A percentile compares a stretch with the other conserved stretches of the same genome.
These are phyloP conservation scores for Phodopus roborovskii DNA, from an alignment of 2,113 vertebrate species.

Conservation along the genomic window DNA sequence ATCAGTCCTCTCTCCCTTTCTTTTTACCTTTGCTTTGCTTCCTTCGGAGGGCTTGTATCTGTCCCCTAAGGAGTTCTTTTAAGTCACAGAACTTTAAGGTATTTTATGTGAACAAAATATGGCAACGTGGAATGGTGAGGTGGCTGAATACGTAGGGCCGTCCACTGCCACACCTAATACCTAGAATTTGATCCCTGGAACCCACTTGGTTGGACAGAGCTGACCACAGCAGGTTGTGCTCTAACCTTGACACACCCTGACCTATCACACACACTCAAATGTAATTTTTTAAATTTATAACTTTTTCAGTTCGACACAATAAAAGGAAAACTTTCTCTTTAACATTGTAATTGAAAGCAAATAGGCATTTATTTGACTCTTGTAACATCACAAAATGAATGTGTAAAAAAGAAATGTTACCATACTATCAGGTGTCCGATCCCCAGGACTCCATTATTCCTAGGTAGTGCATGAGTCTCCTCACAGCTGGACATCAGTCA, in stretches of 20 bases:
- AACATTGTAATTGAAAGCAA: constrained; percentile 46
- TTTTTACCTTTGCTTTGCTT: background rate
- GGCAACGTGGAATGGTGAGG: background rate
- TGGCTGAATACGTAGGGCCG: background rate
- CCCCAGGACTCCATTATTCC: background rate
- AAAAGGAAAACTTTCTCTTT: constrained; percentile 49
- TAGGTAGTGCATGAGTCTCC: background rate
- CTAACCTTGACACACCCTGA: background rate
- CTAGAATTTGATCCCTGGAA: background rate
- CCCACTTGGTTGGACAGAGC: background rate
- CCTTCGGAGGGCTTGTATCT: background rate
- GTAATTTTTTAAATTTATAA: background rate
- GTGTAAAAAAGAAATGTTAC: background rate
- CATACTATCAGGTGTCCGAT: background rate
- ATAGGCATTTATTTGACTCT: constrained; percentile 18
- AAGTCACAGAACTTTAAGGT: constrained; percentile 24
- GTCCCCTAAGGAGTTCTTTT: background rate
- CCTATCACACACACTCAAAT: background rate
- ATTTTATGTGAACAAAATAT: constrained; percentile 46
- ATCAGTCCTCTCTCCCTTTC: background rate
- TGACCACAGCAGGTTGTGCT: background rate
- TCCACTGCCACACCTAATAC: background rate
- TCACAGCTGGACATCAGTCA: background rate
- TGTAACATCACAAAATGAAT: background rate
- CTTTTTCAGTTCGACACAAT: constrained; percentile 36